Evolutionary conservation across 1,140 invertebrate species (phyloP).

Genomic region (Penaeus chinensis): DNA sequence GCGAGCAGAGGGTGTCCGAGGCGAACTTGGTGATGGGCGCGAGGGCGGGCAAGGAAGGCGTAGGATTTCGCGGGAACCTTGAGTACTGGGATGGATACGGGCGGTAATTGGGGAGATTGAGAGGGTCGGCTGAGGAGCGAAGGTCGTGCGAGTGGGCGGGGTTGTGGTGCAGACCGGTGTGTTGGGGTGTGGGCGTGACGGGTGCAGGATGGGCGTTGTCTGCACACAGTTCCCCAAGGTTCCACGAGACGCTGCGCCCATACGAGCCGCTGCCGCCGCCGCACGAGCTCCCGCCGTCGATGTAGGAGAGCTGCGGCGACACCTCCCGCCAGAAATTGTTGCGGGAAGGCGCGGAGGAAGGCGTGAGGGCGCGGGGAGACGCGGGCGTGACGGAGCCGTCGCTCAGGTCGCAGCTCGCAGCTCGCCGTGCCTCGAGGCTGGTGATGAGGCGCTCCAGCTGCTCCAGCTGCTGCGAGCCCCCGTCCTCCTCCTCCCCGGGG

Average conservation of each 20-base stretch:
- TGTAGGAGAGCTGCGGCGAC: constrained; percentile 66
- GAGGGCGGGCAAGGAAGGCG: constrained; percentile 31
- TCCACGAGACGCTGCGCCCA: constrained; percentile 49
- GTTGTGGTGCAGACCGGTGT: background rate
- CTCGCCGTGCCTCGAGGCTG: constrained; percentile 45
- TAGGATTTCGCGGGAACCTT: constrained; percentile 16
- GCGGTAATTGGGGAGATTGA: constrained; percentile 18
- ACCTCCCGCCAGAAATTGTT: constrained; percentile 66
- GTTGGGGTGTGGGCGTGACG: constrained; percentile 13
- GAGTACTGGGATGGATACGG: background rate
- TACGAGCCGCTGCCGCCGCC: constrained; percentile 39
- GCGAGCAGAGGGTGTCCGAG: constrained; percentile 45
- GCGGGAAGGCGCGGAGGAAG: constrained; percentile 31
- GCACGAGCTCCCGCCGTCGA: constrained; percentile 64
- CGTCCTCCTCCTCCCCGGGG: constrained; percentile 38
- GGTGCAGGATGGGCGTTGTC: constrained; percentile 34
- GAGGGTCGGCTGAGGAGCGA: constrained; percentile 41
- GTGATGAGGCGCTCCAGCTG: constrained; percentile 55
- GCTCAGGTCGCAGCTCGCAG: constrained; percentile 52
- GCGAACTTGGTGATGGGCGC: constrained; percentile 46
- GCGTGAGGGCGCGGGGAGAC: constrained; percentile 49
- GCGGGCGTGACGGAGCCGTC: constrained; percentile 43
- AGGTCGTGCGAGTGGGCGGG: constrained; percentile 6
- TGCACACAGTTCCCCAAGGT: constrained; percentile 52
- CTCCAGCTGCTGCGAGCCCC: constrained; percentile 44